Evolutionary conservation across 1,140 invertebrate genomes (phyloP).

Genomic region (Drosophila sproati): DNA sequence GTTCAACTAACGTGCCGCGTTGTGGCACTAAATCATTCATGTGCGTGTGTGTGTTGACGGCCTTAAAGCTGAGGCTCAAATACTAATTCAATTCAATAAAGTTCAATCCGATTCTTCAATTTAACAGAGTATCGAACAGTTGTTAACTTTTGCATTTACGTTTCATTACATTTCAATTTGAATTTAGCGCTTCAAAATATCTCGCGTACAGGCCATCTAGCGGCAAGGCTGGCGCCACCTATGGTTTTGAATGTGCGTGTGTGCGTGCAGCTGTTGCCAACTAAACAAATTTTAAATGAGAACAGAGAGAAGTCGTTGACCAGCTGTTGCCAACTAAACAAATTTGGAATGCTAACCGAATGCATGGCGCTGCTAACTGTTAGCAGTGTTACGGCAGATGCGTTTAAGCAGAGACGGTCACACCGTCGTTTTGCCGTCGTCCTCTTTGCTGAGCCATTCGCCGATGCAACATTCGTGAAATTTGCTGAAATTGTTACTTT

Average conservation of each 20-base stretch:
- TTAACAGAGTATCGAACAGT: not conserved
- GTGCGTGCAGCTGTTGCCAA: slow-evolving; percentile 3
- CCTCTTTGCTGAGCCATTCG: slow-evolving; percentile 48
- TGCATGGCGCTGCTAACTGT: slow-evolving; percentile 1
- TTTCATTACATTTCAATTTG: not conserved
- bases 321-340: slow-evolving; percentile 7
- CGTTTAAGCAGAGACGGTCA: not conserved
- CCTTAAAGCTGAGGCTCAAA: slow-evolving; percentile 32
- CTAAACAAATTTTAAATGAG: not conserved
- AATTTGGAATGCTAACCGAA: not conserved
- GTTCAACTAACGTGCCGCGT: slow-evolving; percentile 56
- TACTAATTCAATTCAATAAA: slow-evolving; percentile 1
- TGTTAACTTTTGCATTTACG: too few relatives aligned
- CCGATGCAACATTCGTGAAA: slow-evolving; percentile 54
- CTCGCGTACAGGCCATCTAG: not conserved
- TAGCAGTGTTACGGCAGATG: not conserved
- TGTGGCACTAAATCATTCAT: slow-evolving; percentile 53
- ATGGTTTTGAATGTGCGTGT: not conserved
- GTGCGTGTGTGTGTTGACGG: slow-evolving; percentile 1
- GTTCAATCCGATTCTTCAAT: not conserved
- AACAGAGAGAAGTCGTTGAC: too few relatives aligned
- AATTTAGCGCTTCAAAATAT: not conserved
- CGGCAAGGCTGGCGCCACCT: slow-evolving; percentile 12
- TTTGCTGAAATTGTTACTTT: slow-evolving; percentile 31
- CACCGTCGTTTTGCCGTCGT: slow-evolving; percentile 24